These are phyloP conservation scores for Apamea anceps DNA, from an alignment of 2,888 invertebrate genomes.

Conservation along the genomic window DNA sequence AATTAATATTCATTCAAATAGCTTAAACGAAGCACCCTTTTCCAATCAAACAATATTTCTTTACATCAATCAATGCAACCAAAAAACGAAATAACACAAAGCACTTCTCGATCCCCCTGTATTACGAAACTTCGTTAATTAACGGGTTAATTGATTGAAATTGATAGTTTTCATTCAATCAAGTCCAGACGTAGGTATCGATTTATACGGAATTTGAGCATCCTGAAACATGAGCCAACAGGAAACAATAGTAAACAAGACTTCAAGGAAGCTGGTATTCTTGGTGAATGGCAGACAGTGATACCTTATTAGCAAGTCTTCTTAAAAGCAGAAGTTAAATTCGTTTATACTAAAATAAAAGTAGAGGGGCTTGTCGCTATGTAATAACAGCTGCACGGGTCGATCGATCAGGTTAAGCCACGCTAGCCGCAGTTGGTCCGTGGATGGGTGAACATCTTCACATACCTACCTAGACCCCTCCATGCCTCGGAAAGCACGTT, in stretches of 20 bases:
- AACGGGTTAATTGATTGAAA: conserved; percentile 58
- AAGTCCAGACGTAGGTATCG: conserved; percentile 25
- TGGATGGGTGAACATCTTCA: too few relatives aligned
- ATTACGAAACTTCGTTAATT: conserved; percentile 52
- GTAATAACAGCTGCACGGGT: too few relatives aligned
- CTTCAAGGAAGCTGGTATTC: background rate
- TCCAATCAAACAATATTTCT: conserved; percentile 9
- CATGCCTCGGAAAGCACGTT: too few relatives aligned
- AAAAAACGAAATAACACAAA: conserved; percentile 28
- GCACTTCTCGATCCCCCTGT: conserved; percentile 19
- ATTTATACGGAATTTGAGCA: conserved; percentile 25
- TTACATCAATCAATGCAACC: background rate
- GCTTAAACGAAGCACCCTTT: background rate
- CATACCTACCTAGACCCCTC: too few relatives aligned
- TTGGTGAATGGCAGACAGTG: background rate
- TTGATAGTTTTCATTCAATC: conserved; percentile 57
- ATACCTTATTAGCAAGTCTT: background rate
- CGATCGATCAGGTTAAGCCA: too few relatives aligned
- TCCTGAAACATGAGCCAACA: background rate
- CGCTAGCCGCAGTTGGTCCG: too few relatives aligned
- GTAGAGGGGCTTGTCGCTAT: too few relatives aligned
- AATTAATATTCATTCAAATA: background rate
- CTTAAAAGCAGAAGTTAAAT: background rate
- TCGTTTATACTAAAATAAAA: background rate
- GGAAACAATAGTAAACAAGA: conserved; percentile 7